phyloP scores from a whole-genome alignment of 2,797 vertebrate genomes.

The Lerista edwardsae region DNA sequence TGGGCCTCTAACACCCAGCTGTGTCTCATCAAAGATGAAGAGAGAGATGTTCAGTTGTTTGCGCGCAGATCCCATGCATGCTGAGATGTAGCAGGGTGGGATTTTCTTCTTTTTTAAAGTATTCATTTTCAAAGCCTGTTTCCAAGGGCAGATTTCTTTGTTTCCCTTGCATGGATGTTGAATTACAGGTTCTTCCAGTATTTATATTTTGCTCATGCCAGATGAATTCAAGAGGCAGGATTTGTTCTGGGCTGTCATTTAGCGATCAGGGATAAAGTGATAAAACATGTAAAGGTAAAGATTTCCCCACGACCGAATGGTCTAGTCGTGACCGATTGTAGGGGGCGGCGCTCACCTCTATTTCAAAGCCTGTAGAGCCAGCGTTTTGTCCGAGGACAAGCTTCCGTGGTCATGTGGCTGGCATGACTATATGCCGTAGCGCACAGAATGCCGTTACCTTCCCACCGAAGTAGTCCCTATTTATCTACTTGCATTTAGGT shows the following conservation, averaged over 20 bases:
- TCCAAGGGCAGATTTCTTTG: constrained; percentile 15
- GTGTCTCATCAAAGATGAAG: constrained; percentile 58
- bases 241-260: neutral
- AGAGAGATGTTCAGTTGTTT: neutral
- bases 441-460: no score
- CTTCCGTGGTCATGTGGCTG: no score
- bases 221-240: neutral
- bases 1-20: constrained; percentile 53
- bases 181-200: neutral
- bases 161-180: constrained; percentile 18
- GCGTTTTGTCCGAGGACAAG: no score
- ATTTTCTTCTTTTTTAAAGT: constrained; percentile 14
- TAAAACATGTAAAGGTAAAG: no score
- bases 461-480: no score
- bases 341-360: no score
- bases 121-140: constrained; percentile 15
- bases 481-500: no score
- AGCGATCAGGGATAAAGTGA: no score
- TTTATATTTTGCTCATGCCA: neutral
- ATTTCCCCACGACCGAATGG: no score
- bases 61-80: constrained; percentile 13
- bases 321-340: no score
- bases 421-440: no score
- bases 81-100: constrained; percentile 34
- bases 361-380: no score